Evolutionary conservation across 2,888 invertebrate genomes (phyloP), one percentile per base, ranked within the genome.

Genomic region (Agrochola lychnidis): DNA sequence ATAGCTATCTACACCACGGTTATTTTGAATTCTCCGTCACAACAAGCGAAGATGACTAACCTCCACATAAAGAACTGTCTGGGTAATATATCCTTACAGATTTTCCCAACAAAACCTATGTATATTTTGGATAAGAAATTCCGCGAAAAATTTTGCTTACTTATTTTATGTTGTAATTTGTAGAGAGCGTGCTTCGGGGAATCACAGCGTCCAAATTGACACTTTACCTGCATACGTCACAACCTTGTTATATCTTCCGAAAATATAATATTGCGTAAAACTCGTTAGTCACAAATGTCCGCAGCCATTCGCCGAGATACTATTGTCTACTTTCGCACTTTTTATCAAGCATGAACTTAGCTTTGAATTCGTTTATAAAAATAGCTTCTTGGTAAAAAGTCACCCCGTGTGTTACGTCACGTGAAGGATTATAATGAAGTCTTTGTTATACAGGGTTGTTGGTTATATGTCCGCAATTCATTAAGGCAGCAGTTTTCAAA

Each of bases 271-370:
- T 84, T 84, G 61, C 71, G 64, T 80, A 64, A 80, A 84, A 72
- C 71, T 62, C 30, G 81, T 82, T 84, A 82, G 63, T 81, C 85
- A 76, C 57, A 64, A 81, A 71, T 59, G 22, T 81, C 77, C 69
- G 75, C 73, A 82, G 74, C 76, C 85, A 77, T 45, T 79, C 73
- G 40, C 81, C 56, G 56, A 59, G 70, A 62, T 72, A 73, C 68
- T 81, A 67, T 74, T 67, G 64, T 73, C 48, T 76, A 70, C 76
- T 85, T 87, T 87, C 85, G 87, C 48, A 79, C 59, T 72, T 82
- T 84, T 79, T 82, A 77, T 79, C 71, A 76, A 62, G 70, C 77
- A 36, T 61, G 42, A 14, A 63, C 25, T 67, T 62, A 64, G 16
- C 30, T 64, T 78, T 57, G 30, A 14, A 57, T 70, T 67, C 40